Evolutionary conservation across 2,113 vertebrate genomes (phyloP).

Genomic region (Atherinomorus stipes): DNA sequence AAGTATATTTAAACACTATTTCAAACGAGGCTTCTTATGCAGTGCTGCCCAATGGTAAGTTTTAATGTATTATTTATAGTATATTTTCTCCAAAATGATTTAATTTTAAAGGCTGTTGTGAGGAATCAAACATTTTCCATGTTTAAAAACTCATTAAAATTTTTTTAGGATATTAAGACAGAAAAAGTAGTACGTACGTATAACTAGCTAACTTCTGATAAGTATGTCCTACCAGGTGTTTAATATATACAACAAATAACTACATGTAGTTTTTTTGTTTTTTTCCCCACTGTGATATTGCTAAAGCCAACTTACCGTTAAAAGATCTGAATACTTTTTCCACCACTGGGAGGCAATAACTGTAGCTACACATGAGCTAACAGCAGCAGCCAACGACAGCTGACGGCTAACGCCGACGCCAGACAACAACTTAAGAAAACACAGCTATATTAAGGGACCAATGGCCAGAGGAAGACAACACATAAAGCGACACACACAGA

Average conservation of each 20-base stretch:
- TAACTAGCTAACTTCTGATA: no score
- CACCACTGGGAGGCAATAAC: slow-evolving; percentile 79
- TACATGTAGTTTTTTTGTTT: no score
- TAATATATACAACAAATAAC: no score
- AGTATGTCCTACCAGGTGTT: neutral
- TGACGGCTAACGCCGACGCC: slow-evolving; percentile 65
- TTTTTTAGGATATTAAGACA: neutral
- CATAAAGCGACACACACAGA: slow-evolving; percentile 67
- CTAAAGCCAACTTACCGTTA: slow-evolving; percentile 70
- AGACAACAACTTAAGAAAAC: slow-evolving; percentile 56
- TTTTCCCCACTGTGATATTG: neutral
- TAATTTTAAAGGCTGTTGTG: neutral
- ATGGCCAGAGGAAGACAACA: slow-evolving; percentile 50
- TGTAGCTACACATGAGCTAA: slow-evolving; percentile 79
- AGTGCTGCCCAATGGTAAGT: neutral
- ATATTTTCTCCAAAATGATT: neutral
- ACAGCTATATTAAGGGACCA: slow-evolving; percentile 45
- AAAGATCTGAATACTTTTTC: slow-evolving; percentile 77
- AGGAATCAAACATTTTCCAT: no score
- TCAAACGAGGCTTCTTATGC: neutral
- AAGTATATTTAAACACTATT: neutral
- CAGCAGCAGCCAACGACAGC: slow-evolving; percentile 62
- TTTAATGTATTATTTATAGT: neutral
- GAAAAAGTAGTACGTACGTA: neutral
- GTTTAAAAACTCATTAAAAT: neutral